Evolutionary conservation across 2,797 vertebrate genomes (phyloP), one percentile per base, ranked within the genome.

Genomic region (Alcedo atthis): DNA sequence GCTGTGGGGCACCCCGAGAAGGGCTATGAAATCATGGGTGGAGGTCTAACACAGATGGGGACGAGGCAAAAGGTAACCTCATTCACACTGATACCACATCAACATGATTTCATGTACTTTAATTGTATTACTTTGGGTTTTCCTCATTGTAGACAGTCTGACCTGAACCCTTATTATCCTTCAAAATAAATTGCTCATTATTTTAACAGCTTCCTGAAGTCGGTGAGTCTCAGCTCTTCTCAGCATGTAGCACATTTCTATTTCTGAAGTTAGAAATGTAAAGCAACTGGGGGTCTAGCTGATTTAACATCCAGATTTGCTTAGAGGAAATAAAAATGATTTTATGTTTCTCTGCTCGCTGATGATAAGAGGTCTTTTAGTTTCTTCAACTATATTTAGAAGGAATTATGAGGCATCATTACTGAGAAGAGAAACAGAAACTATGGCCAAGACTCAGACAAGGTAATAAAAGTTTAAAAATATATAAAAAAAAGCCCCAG

Each of bases 201-300:
- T 94, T 91, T 94, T 91, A 90, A 90, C 81, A 94, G 79, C 81
- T 95, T 94, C 75, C 88, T 90, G 84, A 45, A 86, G 74, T 59
- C 78, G 74, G 62, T 87, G 64, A 45, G 90, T 90, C 93, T 91
- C 92, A 88, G 83, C 78, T 62, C 45, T 90, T 86, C 93, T 90
- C 93, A 93, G 92, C 83, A 70, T 91, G 88, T 57, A 93, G 79
- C 75, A 53, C 24, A 84, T 81, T 92, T 62, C 57, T 88, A 26
- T 91, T 94, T 88, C 77, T 81, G 91, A 87, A 95, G 75, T 90
- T 92, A 94, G 75, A 91, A 93, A 86, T 61, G 57, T 67, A 90
- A 87, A 93, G 37, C 86, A 67, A 64, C 32, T 80, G 88, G 92
- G n/a, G 64, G 81, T 73, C 78, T 93, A 48, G 67, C 30, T 93